Conservation (phyloP, 2,888 invertebrate genomes). For the Amblyjoppa proteus region DNA sequence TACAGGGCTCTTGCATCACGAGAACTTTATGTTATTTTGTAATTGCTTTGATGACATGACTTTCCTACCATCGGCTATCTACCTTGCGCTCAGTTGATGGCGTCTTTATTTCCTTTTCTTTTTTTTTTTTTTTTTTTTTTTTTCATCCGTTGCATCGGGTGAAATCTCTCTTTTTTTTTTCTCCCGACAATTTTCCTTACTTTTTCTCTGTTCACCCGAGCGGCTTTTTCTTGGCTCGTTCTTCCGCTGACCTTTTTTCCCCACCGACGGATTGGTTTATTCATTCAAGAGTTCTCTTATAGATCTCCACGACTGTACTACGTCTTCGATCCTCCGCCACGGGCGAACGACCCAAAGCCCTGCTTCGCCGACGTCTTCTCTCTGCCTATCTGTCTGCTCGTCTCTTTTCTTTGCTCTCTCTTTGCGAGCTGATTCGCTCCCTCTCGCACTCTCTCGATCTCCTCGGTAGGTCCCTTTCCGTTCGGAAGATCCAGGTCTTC, state of each 20-base stretch:
- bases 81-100: slow-evolving; percentile 1
- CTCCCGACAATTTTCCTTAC: slow-evolving; percentile 3
- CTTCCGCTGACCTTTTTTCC: slow-evolving; percentile 29
- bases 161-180: slow-evolving; percentile 10
- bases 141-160: not conserved
- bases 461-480: not conserved
- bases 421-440: slow-evolving; percentile 1
- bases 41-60: slow-evolving; percentile 80
- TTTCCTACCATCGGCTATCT: slow-evolving; percentile 58
- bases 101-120: slow-evolving; percentile 20
- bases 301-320: slow-evolving; percentile 43
- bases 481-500: slow-evolving; percentile 49
- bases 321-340: slow-evolving; percentile 44
- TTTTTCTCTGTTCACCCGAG: slow-evolving; percentile 6
- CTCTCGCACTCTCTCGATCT: slow-evolving; percentile 17
- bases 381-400: slow-evolving; percentile 31
- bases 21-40: slow-evolving; percentile 67
- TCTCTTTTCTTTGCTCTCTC: slow-evolving; percentile 26
- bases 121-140: slow-evolving; percentile 13
- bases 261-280: slow-evolving; percentile 25
- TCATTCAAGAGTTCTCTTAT: slow-evolving; percentile 51
- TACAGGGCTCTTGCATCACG: not conserved
- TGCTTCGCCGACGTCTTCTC: slow-evolving; percentile 5
- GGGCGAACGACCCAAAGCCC: slow-evolving; percentile 41
- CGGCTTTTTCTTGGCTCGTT: not conserved